Base-by-base conservation (phyloP, 2,113 vertebrate genomes). In the Tamias sibiricus region DNA sequence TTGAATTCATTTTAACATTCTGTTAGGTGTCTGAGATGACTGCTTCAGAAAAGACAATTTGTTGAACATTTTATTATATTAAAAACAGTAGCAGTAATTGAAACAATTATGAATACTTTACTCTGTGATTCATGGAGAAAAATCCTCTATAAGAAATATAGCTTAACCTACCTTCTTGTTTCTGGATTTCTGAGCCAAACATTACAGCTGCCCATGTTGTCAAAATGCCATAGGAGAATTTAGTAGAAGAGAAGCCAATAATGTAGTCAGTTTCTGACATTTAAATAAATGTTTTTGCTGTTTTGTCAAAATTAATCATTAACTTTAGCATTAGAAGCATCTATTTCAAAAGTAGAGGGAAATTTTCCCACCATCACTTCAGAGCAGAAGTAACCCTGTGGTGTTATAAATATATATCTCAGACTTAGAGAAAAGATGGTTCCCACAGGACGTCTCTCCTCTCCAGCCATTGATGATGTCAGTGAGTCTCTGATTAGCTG, bases 401-500 rank as follows among this genome's bases (percentile, higher is more conserved):
- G 83, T 3, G 87, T 76, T 96, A 37, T 62, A 95, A 98, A 97
- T 72, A 97, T 10, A 97, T 98, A 96, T 96, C 98, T 98, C 94
- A 97, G 97, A 96, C 95, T 95, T 82, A 71, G 97, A 98, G 95
- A 95, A 98, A 98, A 97, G 97, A 98, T 98, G n/a, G 90, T 93
- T 98, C 98, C 98, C 98, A 92, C 0, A 84, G 98, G 98, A 98
- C 94, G 93, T 95, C 96, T 94, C 75, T 95, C 91, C 95, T 98
- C 92, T 95, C 96, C 82, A 91, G 98, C 97, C 96, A 96, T 84
- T 98, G 98, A 98, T 99, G 98, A 98, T 98, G 98, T 98, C 98
- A 98, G 98, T 74, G 97, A 97, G 97, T 80, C 83, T 97, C 97
- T 99, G 98, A 98, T 98, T 97, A 98, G 98, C 96, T 98, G 97